Percentiles rank a stretch among this genome's conserved stretches.
Conservation (phyloP, 2,113 vertebrate genomes). For the Laterallus jamaicensis region DNA sequence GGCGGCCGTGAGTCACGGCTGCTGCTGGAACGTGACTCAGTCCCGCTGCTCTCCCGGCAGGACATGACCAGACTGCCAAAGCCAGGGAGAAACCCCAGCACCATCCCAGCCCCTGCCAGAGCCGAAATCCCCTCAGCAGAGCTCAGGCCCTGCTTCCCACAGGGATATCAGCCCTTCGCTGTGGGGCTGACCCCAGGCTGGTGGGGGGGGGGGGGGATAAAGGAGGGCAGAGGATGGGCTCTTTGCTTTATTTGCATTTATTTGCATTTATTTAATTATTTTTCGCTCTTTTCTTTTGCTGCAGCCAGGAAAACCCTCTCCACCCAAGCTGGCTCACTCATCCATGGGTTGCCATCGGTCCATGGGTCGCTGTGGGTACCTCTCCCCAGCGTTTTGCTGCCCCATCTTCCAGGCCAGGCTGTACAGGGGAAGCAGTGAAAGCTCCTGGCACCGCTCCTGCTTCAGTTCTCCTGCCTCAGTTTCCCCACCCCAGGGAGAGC, state of each 20-base stretch:
- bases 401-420: neutral
- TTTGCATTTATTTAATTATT: neutral
- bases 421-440: neutral
- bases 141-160: neutral
- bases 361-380: neutral
- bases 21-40: constrained; percentile 54
- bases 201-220: too few species aligned
- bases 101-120: neutral
- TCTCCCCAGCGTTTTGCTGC: neutral
- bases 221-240: neutral
- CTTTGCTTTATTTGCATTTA: neutral
- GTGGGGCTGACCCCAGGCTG: neutral
- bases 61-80: constrained; percentile 47
- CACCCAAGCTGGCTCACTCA: neutral
- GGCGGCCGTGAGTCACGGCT: constrained; percentile 47
- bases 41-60: neutral
- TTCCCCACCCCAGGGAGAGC: neutral
- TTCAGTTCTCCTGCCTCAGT: constrained; percentile 11
- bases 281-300: accelerated
- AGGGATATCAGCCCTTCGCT: accelerated
- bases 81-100: neutral
- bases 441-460: neutral
- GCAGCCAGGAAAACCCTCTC: neutral
- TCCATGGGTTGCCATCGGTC: accelerated
- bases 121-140: neutral